These are phyloP conservation scores for Drosophila atroscutellata DNA, from an alignment of 2,888 invertebrate species.

Conservation along the genomic window DNA sequence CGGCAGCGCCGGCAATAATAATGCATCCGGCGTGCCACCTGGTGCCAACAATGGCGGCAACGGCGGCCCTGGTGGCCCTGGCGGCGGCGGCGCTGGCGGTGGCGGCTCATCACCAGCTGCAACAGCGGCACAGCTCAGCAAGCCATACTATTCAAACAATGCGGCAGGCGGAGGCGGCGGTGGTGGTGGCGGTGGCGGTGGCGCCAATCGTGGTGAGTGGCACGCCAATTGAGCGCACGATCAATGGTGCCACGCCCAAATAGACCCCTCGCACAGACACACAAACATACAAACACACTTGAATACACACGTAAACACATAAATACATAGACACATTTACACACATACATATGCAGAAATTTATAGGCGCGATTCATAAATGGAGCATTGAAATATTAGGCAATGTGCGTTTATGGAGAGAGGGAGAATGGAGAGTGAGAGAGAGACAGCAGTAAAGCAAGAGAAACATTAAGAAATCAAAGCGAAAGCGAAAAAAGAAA, in stretches of 20 bases:
- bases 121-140: slow-evolving; percentile 78
- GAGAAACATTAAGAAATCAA: slow-evolving; percentile 24
- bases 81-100: slow-evolving; percentile 51
- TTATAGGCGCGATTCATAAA: slow-evolving; percentile 16
- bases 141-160: slow-evolving; percentile 84
- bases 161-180: slow-evolving; percentile 65
- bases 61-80: slow-evolving; percentile 75
- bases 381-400: slow-evolving; percentile 18
- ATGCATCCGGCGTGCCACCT: slow-evolving; percentile 57
- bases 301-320: slow-evolving; percentile 21
- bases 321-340: neutral
- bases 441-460: slow-evolving; percentile 31
- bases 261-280: slow-evolving; percentile 17
- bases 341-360: neutral
- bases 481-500: neutral
- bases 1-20: slow-evolving; percentile 64
- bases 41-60: slow-evolving; percentile 61
- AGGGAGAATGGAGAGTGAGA: slow-evolving; percentile 6
- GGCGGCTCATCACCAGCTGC: slow-evolving; percentile 48
- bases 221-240: slow-evolving; percentile 61
- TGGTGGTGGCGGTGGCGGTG: slow-evolving; percentile 68
- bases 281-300: slow-evolving; percentile 9
- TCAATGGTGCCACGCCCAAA: slow-evolving; percentile 26
- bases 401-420: slow-evolving; percentile 24
- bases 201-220: slow-evolving; percentile 83